A percentile compares a stretch with the other conserved stretches of the same genome.
phyloP scores from a whole-genome alignment of 1,140 invertebrate species.

The Lepidurus arcticus region DNA sequence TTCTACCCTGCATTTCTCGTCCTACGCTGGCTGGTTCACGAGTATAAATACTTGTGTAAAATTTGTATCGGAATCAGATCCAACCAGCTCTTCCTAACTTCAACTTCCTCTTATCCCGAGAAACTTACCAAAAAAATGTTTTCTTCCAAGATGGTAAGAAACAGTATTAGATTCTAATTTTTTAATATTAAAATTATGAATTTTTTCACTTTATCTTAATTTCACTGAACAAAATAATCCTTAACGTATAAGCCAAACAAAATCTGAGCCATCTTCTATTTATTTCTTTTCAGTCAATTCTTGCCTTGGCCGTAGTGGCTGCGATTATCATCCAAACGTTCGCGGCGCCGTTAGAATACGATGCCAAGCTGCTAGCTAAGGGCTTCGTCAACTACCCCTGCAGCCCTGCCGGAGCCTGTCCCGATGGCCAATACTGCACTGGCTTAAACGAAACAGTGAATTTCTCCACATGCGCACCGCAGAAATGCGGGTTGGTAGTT shows the following conservation, averaged over 20 bases:
- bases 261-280: neutral
- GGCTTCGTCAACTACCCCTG: neutral
- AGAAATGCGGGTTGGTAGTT: neutral
- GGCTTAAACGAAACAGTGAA: neutral
- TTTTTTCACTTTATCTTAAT: neutral
- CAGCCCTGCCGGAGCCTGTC: neutral
- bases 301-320: neutral
- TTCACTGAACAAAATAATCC: too few relatives aligned
- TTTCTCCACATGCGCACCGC: neutral
- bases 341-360: neutral
- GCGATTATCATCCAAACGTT: neutral
- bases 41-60: neutral
- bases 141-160: neutral
- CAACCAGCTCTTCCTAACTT: neutral
- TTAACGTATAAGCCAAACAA: too few relatives aligned
- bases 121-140: neutral
- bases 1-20: too few relatives aligned
- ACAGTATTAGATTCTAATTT: neutral
- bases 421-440: neutral
- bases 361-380: neutral
- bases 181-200: neutral
- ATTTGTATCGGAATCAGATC: neutral
- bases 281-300: neutral
- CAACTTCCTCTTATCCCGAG: neutral
- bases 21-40: neutral